Base-by-base conservation (phyloP, 2,113 vertebrate species). In the Ancistrus triradiatus region DNA sequence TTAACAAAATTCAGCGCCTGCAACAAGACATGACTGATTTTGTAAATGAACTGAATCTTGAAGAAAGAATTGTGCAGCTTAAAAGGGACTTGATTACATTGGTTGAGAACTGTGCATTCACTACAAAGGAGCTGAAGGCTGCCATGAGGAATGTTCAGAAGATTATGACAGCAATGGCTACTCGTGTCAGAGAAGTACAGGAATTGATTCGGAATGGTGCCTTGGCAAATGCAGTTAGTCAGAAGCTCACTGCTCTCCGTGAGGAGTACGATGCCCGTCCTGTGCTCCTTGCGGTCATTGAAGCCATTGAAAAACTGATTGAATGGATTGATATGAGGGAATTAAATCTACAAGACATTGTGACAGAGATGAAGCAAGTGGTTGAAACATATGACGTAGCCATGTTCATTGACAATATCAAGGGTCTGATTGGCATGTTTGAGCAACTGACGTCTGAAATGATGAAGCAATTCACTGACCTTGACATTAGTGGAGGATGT, bases 401-500 rank as follows among this genome's bases (percentile, higher is more conserved):
- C 14, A n/a, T 14, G 21, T 21, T 87, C 69, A 72, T 71, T 56
- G 50, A 80, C 60, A 66, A 80, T 2, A 40, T 91, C 52, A 91
- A 87, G 57, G 52, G 31, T 2, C 69, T 74, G 0, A 48, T 90
- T 31, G 56, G 78, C 64, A 47, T 35, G 0, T 13, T 85, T 27
- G 78, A 64, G 31, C 35, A 63, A 43, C 0, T 92, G 3, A 74
- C 84, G 14, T 70, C 0, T 17, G 38, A 43, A 46, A 63, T 91
- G 21, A 76, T 63, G 73, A 4, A 84, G 56, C 43, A 80, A 9
- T 70, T 90, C 28, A 72, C 86, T 38, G 78, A 90, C 7, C 78
- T 90, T 74, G 78, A 92, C 76, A 59, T 95, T 9, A 10, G 74
- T 56, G 84, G 83, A 28, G 89, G 85, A 58, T 84, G 92, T 67